A percentile compares a stretch with the other conserved stretches of the same genome.
Conservation (phyloP, 2,888 invertebrate genomes). For the Hydrotaea diabolus region DNA sequence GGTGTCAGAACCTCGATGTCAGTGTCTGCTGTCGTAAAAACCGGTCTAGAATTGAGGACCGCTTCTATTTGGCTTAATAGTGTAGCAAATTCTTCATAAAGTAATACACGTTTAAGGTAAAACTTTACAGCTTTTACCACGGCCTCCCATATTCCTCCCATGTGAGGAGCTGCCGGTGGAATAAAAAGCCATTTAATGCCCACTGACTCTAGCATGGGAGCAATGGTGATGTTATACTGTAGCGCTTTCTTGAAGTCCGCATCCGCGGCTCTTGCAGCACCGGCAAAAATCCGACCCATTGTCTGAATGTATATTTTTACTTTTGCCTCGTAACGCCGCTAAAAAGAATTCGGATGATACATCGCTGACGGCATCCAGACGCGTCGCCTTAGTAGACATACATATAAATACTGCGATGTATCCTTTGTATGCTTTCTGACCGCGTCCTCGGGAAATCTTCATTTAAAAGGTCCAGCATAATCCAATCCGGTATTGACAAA, state of each 20-base stretch:
- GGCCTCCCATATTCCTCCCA: constrained; percentile 76
- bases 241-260: neutral
- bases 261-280: constrained; percentile 50
- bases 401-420: constrained; percentile 59
- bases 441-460: too few relatives aligned
- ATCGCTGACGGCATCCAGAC: constrained; percentile 18
- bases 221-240: neutral
- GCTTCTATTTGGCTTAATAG: constrained; percentile 73
- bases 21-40: constrained; percentile 40
- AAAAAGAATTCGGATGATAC: neutral
- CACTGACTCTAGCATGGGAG: constrained; percentile 13
- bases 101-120: constrained; percentile 72
- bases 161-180: constrained; percentile 74
- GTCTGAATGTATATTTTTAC: neutral
- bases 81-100: constrained; percentile 73
- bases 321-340: constrained; percentile 24
- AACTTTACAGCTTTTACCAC: constrained; percentile 74
- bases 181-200: constrained; percentile 74
- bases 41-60: constrained; percentile 73
- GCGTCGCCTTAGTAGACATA: constrained; percentile 2
- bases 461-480: too few relatives aligned
- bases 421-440: constrained; percentile 43
- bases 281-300: constrained; percentile 4
- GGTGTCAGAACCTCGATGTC: constrained; percentile 12
- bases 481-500: too few relatives aligned